Evolutionary conservation across 2,113 vertebrate species (phyloP).

Genomic region (Etheostoma spectabile): DNA sequence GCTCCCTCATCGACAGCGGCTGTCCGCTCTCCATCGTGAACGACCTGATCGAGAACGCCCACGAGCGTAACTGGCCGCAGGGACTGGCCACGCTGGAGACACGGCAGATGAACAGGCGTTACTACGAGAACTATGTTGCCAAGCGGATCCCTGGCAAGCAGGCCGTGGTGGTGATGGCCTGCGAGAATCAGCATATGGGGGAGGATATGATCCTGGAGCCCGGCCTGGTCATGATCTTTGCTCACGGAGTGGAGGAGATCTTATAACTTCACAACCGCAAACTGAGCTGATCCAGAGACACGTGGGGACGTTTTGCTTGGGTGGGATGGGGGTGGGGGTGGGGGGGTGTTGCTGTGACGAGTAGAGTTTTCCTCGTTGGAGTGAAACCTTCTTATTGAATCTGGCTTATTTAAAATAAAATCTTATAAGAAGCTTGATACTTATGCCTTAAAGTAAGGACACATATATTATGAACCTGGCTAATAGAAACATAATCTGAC

Average conservation of each 20-base stretch:
- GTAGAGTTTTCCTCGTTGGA: slow-evolving; percentile 20
- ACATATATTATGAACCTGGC: slow-evolving; percentile 62
- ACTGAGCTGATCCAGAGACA: slow-evolving; percentile 52
- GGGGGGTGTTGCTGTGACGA: slow-evolving; percentile 20
- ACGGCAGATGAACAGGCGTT: slow-evolving; percentile 97
- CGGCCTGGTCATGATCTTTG: slow-evolving; percentile 98
- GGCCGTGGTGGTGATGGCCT: slow-evolving; percentile 98
- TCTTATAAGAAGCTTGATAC: slow-evolving; percentile 61
- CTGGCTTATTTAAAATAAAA: slow-evolving; percentile 64
- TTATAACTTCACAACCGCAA: slow-evolving; percentile 74
- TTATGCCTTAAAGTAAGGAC: slow-evolving; percentile 84
- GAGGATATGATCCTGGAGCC: slow-evolving; percentile 99
- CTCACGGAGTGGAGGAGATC: slow-evolving; percentile 96
- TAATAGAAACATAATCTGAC: slow-evolving; percentile 70
- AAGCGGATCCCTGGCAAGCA: slow-evolving; percentile 98
- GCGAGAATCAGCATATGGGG: slow-evolving; percentile 98
- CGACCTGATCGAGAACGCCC: slow-evolving; percentile 97
- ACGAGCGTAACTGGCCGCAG: slow-evolving; percentile 98
- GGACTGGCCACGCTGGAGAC: slow-evolving; percentile 97
- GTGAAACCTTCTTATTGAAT: slow-evolving; percentile 50
- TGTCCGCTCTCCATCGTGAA: slow-evolving; percentile 96
- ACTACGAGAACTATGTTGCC: slow-evolving; percentile 99
- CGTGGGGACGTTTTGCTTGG: slow-evolving; percentile 33
- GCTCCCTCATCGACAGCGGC: slow-evolving; percentile 97
- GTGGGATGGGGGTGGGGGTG: not conserved